These are phyloP conservation scores for Zalophus californianus DNA, from an alignment of 2,797 vertebrate species.

Conservation along the genomic window DNA sequence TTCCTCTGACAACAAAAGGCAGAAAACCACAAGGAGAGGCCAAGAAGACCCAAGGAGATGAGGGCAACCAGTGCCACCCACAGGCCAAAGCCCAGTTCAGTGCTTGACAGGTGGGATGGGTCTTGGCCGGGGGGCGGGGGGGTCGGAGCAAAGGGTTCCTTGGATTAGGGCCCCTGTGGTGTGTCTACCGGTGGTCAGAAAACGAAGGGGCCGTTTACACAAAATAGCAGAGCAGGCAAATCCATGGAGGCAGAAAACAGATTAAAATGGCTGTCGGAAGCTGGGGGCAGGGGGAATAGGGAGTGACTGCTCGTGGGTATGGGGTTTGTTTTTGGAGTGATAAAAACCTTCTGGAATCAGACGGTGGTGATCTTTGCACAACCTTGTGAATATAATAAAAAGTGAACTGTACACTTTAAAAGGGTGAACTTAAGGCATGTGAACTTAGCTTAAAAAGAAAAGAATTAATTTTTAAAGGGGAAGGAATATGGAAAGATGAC, in stretches of 20 bases:
- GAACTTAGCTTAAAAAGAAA: background rate
- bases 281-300: background rate
- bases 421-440: background rate
- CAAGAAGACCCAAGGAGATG: background rate
- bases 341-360: background rate
- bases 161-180: background rate
- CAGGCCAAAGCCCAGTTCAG: background rate
- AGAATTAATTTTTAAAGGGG: background rate
- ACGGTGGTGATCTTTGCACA: background rate
- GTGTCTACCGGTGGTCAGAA: background rate
- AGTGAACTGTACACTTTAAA: background rate
- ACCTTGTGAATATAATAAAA: background rate
- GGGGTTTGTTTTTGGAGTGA: background rate
- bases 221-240: background rate
- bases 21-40: background rate
- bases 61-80: background rate
- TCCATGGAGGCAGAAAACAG: background rate
- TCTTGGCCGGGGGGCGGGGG: background rate
- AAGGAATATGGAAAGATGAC: background rate
- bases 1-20: background rate
- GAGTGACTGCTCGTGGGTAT: background rate
- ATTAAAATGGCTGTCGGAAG: background rate
- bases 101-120: background rate
- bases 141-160: background rate
- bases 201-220: background rate